Conservation (phyloP, 2,888 invertebrate genomes). For the Agonopterix arenella region DNA sequence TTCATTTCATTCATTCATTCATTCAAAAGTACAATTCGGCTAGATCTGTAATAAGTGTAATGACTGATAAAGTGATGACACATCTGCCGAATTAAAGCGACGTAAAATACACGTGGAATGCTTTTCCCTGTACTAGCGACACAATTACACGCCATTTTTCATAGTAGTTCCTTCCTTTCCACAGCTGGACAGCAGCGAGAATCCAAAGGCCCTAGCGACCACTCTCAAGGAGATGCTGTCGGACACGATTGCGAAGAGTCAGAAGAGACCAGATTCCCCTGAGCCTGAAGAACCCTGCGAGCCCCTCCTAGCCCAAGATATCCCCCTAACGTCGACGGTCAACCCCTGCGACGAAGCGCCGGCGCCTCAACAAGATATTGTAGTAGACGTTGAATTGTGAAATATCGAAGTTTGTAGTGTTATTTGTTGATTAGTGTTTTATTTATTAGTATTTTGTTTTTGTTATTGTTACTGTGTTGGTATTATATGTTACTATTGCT, state of each 20-base stretch:
- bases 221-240: conserved; percentile 61
- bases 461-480: conserved; percentile 22
- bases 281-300: conserved; percentile 24
- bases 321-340: conserved; percentile 2
- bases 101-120: too few species aligned
- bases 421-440: conserved; percentile 24
- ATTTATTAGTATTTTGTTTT: conserved; percentile 23
- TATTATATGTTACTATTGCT: neutral
- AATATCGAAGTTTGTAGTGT: conserved; percentile 13
- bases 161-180: too few species aligned
- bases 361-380: conserved; percentile 12
- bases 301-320: conserved; percentile 11
- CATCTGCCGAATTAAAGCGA: too few species aligned
- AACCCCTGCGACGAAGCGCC: conserved; percentile 4
- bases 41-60: too few species aligned
- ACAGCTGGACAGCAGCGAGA: conserved; percentile 60
- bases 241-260: conserved; percentile 49
- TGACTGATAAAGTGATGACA: too few species aligned
- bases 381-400: conserved; percentile 13
- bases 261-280: conserved; percentile 25
- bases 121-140: too few species aligned
- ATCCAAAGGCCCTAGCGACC: conserved; percentile 55
- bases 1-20: too few species aligned
- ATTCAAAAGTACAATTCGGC: too few species aligned
- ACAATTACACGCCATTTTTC: too few species aligned